These are phyloP conservation scores for Corapipo altera DNA, from an alignment of 2,113 vertebrate genomes.

Conservation along the genomic window DNA sequence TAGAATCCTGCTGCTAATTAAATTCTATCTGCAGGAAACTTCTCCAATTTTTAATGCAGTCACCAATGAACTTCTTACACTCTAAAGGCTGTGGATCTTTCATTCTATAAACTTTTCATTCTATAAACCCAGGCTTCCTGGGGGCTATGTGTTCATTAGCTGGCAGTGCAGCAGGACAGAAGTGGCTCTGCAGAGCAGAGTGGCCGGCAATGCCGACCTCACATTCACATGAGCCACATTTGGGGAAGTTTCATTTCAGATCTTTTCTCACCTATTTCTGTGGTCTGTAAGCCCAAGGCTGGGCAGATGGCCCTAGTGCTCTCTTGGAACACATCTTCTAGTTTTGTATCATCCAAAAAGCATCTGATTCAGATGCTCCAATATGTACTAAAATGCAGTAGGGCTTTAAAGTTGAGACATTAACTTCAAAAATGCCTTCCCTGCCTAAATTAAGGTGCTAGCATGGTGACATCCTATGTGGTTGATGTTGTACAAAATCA, in stretches of 20 bases:
- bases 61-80: neutral
- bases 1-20: neutral
- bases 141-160: neutral
- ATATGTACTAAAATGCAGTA: neutral
- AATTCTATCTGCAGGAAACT: neutral
- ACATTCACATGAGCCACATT: neutral
- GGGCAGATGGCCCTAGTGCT: neutral
- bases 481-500: neutral
- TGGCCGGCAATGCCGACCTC: fast-evolving
- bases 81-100: neutral
- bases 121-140: neutral
- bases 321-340: neutral
- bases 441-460: neutral
- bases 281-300: neutral
- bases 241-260: neutral
- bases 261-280: neutral
- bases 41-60: neutral
- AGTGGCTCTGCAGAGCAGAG: neutral
- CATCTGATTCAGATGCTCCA: neutral
- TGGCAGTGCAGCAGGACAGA: neutral
- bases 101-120: neutral
- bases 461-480: neutral
- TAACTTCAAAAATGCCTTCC: neutral
- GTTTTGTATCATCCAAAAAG: neutral
- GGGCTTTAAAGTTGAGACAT: neutral